These are phyloP conservation scores for Siniperca undulata DNA, from an alignment of 2,797 vertebrate genomes.

Conservation along the genomic window DNA sequence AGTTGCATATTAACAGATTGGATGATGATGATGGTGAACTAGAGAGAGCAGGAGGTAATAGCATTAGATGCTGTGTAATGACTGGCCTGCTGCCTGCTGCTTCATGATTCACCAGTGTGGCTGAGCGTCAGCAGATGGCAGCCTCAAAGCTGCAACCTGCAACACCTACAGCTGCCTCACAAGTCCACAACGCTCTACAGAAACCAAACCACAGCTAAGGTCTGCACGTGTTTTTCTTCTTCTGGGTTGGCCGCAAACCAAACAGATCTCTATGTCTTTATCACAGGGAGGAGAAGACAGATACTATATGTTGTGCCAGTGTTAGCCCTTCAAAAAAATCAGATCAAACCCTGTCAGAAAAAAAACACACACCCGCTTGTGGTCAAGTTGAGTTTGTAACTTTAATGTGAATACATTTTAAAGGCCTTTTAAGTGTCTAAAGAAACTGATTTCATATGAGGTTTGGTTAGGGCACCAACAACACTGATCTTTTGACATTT, in stretches of 20 bases:
- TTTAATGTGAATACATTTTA: not conserved
- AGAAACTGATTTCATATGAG: too few relatives aligned
- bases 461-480: too few relatives aligned
- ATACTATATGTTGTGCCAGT: not conserved
- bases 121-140: conserved; percentile 60
- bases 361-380: not conserved
- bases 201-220: not conserved
- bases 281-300: not conserved
- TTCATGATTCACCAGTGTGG: conserved; percentile 47
- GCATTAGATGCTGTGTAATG: conserved; percentile 27
- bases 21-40: not conserved
- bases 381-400: not conserved
- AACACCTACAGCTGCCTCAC: conserved; percentile 15
- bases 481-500: too few relatives aligned
- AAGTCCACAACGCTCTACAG: not conserved
- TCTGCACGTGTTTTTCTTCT: not conserved
- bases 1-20: not conserved
- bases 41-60: not conserved
- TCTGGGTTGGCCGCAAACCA: not conserved
- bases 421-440: too few relatives aligned
- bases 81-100: conserved; percentile 23
- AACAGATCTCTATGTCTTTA: not conserved
- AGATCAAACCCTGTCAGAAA: not conserved
- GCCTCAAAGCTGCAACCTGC: not conserved
- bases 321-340: not conserved